Conservation (phyloP, 2,888 invertebrate species). For the Acanthosepion pharaonis region DNA sequence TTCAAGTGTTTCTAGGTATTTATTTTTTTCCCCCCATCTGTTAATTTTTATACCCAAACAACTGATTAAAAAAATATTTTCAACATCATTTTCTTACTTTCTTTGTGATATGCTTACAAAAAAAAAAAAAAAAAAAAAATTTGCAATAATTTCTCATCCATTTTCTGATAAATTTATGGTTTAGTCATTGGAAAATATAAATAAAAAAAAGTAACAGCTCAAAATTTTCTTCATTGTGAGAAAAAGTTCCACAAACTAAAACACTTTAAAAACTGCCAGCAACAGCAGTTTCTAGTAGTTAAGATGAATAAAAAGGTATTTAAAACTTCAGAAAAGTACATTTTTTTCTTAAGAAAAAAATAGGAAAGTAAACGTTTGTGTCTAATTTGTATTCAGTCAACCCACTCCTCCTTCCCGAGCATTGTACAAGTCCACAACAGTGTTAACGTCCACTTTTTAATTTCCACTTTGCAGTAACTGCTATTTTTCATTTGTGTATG, state of each 20-base stretch:
- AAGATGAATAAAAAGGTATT: not conserved
- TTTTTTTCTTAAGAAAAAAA: not conserved
- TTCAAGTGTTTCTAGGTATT: no score
- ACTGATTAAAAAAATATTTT: no score
- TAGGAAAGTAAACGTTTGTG: conserved; percentile 11
- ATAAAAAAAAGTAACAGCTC: not conserved
- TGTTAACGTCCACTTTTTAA: conserved; percentile 10
- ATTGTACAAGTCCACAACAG: conserved; percentile 33
- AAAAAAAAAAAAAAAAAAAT: not conserved
- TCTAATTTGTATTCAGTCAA: conserved; percentile 22
- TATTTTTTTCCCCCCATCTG: no score
- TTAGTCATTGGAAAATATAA: not conserved
- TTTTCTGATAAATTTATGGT: not conserved
- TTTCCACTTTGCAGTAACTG: conserved; percentile 33
- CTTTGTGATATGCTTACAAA: not conserved
- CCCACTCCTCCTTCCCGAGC: not conserved
- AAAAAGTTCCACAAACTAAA: not conserved
- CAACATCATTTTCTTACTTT: no score
- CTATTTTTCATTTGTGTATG: conserved; percentile 33
- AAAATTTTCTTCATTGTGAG: not conserved
- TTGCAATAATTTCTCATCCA: no score
- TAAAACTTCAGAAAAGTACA: not conserved
- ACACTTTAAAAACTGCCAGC: not conserved
- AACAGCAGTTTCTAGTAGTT: not conserved
- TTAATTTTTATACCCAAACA: no score